These are phyloP conservation scores for Baronia brevicornis DNA, from an alignment of 2,888 invertebrate species.

Conservation along the genomic window DNA sequence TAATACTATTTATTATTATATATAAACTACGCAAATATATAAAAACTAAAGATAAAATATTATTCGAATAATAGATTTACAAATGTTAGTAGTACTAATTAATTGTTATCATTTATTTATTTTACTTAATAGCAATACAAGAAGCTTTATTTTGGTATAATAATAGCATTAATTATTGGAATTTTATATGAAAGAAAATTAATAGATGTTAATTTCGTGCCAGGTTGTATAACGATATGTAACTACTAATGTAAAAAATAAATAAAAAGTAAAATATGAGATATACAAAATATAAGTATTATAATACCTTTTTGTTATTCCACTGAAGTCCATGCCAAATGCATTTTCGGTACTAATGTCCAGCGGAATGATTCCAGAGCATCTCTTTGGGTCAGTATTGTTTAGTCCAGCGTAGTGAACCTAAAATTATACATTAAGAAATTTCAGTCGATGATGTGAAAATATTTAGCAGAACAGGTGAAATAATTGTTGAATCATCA, in stretches of 20 bases:
- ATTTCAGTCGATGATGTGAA: too few species aligned
- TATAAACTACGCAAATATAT: neutral
- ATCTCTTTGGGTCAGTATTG: slow-evolving; percentile 28
- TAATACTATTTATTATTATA: slow-evolving; percentile 9
- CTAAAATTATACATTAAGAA: too few species aligned
- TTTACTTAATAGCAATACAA: slow-evolving; percentile 2
- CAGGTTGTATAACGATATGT: too few species aligned
- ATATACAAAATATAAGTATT: neutral
- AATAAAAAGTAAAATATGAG: neutral
- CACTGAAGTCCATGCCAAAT: slow-evolving; percentile 47
- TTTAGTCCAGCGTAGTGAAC: slow-evolving; percentile 39
- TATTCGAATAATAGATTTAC: slow-evolving; percentile 79
- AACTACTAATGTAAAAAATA: neutral
- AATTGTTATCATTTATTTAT: neutral
- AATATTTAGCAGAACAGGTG: too few species aligned
- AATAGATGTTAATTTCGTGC: too few species aligned
- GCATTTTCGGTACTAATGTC: slow-evolving; percentile 12
- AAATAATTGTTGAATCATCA: too few species aligned
- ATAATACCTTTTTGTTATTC: slow-evolving; percentile 34
- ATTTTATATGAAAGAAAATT: too few species aligned
- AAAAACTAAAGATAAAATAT: neutral
- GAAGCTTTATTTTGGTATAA: neutral
- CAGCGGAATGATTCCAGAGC: slow-evolving; percentile 22
- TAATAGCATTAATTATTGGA: too few species aligned
- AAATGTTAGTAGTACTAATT: slow-evolving; percentile 34